Base-by-base conservation (phyloP, 1,140 invertebrate genomes). In the Leucophenga varia region DNA sequence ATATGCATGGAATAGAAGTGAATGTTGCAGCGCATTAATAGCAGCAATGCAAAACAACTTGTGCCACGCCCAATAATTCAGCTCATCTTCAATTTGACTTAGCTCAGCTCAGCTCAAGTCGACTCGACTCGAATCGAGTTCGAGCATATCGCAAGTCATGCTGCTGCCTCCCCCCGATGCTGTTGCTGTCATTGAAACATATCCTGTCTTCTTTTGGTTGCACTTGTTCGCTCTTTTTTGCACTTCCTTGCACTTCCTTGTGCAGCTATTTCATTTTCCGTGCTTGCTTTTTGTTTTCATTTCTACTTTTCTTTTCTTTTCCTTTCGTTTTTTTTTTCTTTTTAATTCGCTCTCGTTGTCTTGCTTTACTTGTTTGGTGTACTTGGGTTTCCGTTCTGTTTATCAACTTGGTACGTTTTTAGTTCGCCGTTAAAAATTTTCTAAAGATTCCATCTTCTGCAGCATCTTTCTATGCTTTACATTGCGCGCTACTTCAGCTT, bases 281-380 rank as follows among this genome's bases (percentile, higher is more conserved):
- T 17, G 28, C n/a, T 19, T 46, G 25, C 19, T 22, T 36, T 5
- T 21, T 43, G 18, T 41, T 10, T 28, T 2, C 5, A 13, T n/a
- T 28, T 20, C n/a, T n/a, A n/a, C n/a, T 38, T 43, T 49, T 19
- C 0, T 37, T 16, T 36, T n/a, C 18, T 3, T 16, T 10, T 48
- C 3, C 18, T 10, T 12, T 32, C 36, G 31, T 54, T 50, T 54
- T 45, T 30, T 54, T 48, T 37, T 28, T 30, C 43, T 18, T 37
- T 36, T 52, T 13, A 25, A 41, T 25, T 41, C 20, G 20, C 36
- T 49, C 37, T 59, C 57, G 40, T 37, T 58, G 43, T 52, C 50
- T 63, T 61, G 61, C 59, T 55, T 52, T 49, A 60, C 52, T 57
- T 57, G 60, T 64, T 61, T 57, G 53, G 60, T 64, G 54, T 60